Evolutionary conservation across 2,888 invertebrate genomes (phyloP).

Genomic region (Ormyrus labotus): DNA sequence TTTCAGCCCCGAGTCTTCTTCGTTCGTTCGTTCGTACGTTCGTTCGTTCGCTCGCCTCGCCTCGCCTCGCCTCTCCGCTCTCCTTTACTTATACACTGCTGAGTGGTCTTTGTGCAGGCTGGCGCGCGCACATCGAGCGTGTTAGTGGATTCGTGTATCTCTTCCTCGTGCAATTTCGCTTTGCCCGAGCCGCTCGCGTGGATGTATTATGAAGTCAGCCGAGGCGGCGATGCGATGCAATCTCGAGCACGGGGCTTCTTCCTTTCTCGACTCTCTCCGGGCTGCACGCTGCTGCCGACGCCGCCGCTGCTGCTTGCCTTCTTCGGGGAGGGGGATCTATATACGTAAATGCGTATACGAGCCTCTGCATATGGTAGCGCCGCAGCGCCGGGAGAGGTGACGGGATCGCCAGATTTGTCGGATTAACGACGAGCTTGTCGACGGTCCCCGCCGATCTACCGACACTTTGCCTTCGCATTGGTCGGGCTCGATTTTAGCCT

Average conservation of each 20-base stretch:
- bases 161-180: slow-evolving; percentile 24
- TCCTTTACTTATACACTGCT: slow-evolving; percentile 27
- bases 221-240: slow-evolving; percentile 13
- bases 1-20: background rate
- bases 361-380: background rate
- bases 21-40: background rate
- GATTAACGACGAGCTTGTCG: background rate
- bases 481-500: too few species aligned
- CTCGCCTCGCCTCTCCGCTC: slow-evolving; percentile 44
- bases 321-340: too few species aligned
- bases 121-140: slow-evolving; percentile 46
- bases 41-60: slow-evolving; percentile 26
- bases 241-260: background rate
- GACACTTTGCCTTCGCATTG: too few species aligned
- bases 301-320: too few species aligned
- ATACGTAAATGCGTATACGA: too few species aligned
- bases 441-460: too few species aligned
- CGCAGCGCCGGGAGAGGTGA: too few species aligned
- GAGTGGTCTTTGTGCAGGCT: too few species aligned
- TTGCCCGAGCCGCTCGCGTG: slow-evolving; percentile 9
- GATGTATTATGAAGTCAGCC: slow-evolving; percentile 17
- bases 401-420: background rate
- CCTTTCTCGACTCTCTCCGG: slow-evolving; percentile 1
- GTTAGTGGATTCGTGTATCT: slow-evolving; percentile 58
- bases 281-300: background rate